Base-by-base conservation (phyloP, 2,888 invertebrate species). In the Sympetrum striolatum region DNA sequence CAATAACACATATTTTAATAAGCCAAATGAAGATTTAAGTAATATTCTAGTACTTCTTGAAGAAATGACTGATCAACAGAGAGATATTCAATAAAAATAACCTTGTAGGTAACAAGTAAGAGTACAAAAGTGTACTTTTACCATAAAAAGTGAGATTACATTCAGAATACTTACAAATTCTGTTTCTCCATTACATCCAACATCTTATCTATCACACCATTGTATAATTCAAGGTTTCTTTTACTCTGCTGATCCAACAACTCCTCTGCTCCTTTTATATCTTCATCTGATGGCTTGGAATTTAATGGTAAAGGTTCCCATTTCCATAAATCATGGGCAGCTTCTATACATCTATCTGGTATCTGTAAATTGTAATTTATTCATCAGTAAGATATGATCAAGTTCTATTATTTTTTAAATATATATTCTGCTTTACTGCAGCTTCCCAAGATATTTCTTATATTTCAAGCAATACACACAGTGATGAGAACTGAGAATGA, bases 131-230 rank as follows among this genome's bases (percentile, higher is more conserved):
- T 53, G 48, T 8, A 53, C 12, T 53, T 53, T 53, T 14, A 53
- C 10, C 4, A 53, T 53, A 1, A 25, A 86, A 8, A 60, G 15
- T 8, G 80, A n/a, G 44, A 80, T 58, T 25, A 18, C 22, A 81
- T 48, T 35, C 60, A 22, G 0, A 53, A 37, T 79, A 93, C 94
- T 94, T 93, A 94, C 93, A 95, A 93, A 93, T 94, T 95, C 73
- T 95, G 94, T 91, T 95, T 94, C 18, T 95, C 94, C 58, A 96
- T 94, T 53, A 95, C 94, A 31, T 95, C 93, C 73, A 96, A 92
- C 60, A 97, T 93, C 12, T 93, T 93, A 81, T 94, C 93, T 14
- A 95, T 91, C 0, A 95, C 93, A 25, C 94, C 94, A 48, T 94
- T 94, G 92, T 97, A 97, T 15, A 94, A 92, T 0, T 93, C 92